Evolutionary conservation across 2,888 invertebrate genomes (phyloP).

Genomic region (Tholera decimalis): DNA sequence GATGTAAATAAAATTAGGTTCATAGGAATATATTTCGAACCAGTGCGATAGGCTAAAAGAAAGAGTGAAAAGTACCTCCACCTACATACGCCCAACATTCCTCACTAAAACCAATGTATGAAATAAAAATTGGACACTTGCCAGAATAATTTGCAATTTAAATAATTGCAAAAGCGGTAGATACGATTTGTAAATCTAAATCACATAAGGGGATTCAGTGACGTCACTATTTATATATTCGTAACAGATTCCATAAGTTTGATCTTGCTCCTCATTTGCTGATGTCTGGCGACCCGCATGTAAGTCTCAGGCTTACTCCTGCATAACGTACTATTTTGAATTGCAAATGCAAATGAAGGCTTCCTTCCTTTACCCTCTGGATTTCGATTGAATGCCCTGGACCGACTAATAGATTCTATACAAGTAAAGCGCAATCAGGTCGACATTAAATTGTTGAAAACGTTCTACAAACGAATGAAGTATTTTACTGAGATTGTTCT

Average conservation of each 20-base stretch:
- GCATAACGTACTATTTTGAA: conserved; percentile 74
- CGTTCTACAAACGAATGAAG: background rate
- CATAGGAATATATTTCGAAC: background rate
- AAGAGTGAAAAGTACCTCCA: conserved; percentile 13
- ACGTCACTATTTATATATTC: conserved; percentile 33
- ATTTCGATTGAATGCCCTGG: conserved; percentile 49
- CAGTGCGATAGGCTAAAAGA: conserved; percentile 1
- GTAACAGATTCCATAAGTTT: conserved; percentile 45
- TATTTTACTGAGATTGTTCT: conserved; percentile 1
- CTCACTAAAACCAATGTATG: conserved; percentile 18
- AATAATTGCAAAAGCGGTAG: conserved; percentile 34
- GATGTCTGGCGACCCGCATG: conserved; percentile 61
- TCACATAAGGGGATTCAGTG: conserved; percentile 36
- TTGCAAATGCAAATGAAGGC: conserved; percentile 78
- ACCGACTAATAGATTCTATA: conserved; percentile 46
- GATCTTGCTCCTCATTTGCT: conserved; percentile 49
- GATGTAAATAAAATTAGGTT: background rate
- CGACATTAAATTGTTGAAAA: conserved; percentile 10
- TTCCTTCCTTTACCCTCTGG: conserved; percentile 50
- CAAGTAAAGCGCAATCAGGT: conserved; percentile 28
- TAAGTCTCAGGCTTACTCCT: conserved; percentile 71
- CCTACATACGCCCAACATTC: conserved; percentile 21
- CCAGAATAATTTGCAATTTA: conserved; percentile 46
- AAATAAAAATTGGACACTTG: conserved; percentile 41
- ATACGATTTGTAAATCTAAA: conserved; percentile 46